A percentile compares a stretch with the other conserved stretches of the same genome.
Conservation (phyloP, 2,797 vertebrate species). For the Nyctalus aviator region DNA sequence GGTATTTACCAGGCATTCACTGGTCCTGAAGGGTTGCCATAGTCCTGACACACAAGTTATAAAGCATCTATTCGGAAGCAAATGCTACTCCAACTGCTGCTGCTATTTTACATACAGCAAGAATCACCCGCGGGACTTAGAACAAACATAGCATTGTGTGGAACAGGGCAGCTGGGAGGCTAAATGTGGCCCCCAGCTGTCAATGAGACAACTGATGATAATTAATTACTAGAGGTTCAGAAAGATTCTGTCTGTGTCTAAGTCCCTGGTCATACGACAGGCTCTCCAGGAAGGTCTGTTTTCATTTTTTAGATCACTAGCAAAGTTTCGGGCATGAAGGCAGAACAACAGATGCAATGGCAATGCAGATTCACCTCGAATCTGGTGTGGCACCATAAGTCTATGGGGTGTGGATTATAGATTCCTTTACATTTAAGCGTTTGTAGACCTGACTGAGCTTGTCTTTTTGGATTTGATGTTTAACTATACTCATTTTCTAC, state of each 20-base stretch:
- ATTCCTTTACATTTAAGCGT: neutral
- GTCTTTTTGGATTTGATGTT: neutral
- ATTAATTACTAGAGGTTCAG: conserved; percentile 77
- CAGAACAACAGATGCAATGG: conserved; percentile 13
- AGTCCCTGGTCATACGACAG: conserved; percentile 16
- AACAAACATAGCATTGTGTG: conserved; percentile 76
- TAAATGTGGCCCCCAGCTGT: conserved; percentile 82
- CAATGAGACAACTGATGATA: conserved; percentile 77
- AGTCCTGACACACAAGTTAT: conserved; percentile 73
- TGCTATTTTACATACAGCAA: conserved; percentile 73
- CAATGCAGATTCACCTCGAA: neutral
- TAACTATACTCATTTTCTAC: neutral
- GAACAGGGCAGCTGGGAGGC: conserved; percentile 72
- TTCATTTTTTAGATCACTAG: conserved; percentile 45
- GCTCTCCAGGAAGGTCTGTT: conserved; percentile 74
- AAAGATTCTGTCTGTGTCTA: conserved; percentile 38
- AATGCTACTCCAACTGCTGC: conserved; percentile 76
- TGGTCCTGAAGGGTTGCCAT: conserved; percentile 75
- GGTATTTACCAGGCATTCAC: conserved; percentile 68
- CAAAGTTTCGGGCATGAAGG: conserved; percentile 14
- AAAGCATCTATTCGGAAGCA: conserved; percentile 76
- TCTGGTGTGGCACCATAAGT: neutral
- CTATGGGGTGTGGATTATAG: neutral
- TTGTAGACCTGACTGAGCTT: neutral
- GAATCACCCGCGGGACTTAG: conserved; percentile 61